These are phyloP conservation scores for Leucosticte australis DNA, from an alignment of 2,113 vertebrate species.

Conservation along the genomic window DNA sequence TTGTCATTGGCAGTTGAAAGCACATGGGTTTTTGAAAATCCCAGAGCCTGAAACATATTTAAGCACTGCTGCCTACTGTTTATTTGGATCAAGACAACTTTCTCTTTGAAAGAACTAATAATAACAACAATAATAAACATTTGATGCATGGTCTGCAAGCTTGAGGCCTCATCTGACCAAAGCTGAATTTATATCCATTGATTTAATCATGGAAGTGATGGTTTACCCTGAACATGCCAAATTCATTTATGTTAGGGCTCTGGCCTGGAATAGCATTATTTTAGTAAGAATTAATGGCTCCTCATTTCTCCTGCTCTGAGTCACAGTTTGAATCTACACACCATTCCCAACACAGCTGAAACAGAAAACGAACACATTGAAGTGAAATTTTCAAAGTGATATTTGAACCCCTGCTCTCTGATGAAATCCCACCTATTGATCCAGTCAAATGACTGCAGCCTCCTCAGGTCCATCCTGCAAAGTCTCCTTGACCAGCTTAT, in stretches of 20 bases:
- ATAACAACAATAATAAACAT: not conserved
- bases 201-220: not conserved
- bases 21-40: not conserved
- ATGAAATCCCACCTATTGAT: conserved; percentile 43
- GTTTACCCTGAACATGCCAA: not conserved
- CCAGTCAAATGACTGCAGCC: not conserved
- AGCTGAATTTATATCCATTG: not conserved
- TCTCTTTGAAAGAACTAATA: not conserved
- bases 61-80: not conserved
- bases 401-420: conserved; percentile 18
- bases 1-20: not conserved
- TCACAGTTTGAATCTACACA: conserved; percentile 16
- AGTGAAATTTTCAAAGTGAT: conserved; percentile 31
- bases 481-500: not conserved
- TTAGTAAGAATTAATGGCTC: not conserved
- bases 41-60: not conserved
- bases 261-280: not conserved
- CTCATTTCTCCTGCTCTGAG: conserved; percentile 1
- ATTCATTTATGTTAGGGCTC: not conserved
- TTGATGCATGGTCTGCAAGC: not conserved
- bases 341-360: not conserved
- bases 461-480: not conserved
- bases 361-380: conserved; percentile 9
- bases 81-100: not conserved
- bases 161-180: conserved; percentile 20